Conservation (phyloP, 2,888 invertebrate genomes). For the Teleogryllus oceanicus region DNA sequence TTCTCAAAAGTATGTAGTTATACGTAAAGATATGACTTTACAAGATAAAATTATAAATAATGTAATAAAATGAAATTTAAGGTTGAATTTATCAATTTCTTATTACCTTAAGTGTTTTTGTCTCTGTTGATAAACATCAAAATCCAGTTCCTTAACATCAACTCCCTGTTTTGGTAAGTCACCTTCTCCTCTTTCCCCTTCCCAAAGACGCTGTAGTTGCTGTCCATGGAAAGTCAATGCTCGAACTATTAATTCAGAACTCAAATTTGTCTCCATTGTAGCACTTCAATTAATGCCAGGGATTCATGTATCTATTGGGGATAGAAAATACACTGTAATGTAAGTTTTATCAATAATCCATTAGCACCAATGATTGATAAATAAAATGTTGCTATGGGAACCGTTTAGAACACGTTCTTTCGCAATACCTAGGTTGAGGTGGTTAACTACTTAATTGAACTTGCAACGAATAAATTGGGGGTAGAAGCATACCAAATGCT, state of each 20-base stretch:
- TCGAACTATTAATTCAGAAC: constrained; percentile 60
- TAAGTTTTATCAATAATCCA: background rate
- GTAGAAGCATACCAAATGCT: too few species aligned
- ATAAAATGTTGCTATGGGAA: background rate
- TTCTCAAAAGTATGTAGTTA: too few species aligned
- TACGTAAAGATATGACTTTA: too few species aligned
- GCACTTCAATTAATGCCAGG: background rate
- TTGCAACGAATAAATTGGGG: too few species aligned
- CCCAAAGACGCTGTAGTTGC: constrained; percentile 84
- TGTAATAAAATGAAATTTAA: background rate
- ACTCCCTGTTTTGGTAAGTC: constrained; percentile 60
- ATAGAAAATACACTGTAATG: background rate
- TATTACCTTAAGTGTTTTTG: constrained; percentile 69
- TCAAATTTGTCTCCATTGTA: constrained; percentile 44
- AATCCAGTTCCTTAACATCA: constrained; percentile 63
- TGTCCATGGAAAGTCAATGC: constrained; percentile 82
- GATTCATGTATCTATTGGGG: background rate
- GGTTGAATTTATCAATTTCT: constrained; percentile 11
- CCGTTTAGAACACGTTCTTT: background rate
- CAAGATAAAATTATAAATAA: background rate
- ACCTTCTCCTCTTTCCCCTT: constrained; percentile 74
- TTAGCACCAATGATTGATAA: background rate
- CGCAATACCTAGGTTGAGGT: too few species aligned
- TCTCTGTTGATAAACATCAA: constrained; percentile 70
- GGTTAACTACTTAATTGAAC: too few species aligned